Evolutionary conservation across 2,888 invertebrate species (phyloP).

Genomic region (Hoplodrina blanda): DNA sequence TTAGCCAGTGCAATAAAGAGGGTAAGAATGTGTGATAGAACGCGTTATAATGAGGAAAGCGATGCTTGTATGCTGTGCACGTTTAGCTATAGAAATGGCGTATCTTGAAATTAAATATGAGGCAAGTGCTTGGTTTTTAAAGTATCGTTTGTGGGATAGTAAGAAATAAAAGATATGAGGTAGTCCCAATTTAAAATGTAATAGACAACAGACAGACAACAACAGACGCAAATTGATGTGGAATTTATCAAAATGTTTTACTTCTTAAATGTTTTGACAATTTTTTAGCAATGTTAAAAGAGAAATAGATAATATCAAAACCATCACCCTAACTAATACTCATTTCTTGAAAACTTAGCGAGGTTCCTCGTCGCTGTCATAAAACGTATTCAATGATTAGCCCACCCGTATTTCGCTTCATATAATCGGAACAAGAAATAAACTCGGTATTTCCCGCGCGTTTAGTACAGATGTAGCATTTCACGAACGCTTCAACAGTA

Average conservation of each 20-base stretch:
- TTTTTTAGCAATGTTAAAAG: not conserved
- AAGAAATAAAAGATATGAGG: not conserved
- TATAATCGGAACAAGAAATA: slow-evolving; percentile 49
- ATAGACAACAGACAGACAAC: too few relatives aligned
- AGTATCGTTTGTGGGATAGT: not conserved
- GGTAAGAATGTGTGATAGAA: slow-evolving; percentile 47
- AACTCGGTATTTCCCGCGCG: slow-evolving; percentile 43
- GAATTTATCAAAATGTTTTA: too few relatives aligned
- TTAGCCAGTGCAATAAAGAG: slow-evolving; percentile 45
- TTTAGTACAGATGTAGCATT: slow-evolving; percentile 60
- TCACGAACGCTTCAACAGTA: slow-evolving; percentile 60
- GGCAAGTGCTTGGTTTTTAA: not conserved
- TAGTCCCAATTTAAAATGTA: too few relatives aligned
- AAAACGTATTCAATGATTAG: slow-evolving; percentile 24
- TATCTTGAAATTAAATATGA: slow-evolving; percentile 31
- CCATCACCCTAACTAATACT: not conserved
- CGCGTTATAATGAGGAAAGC: slow-evolving; percentile 46
- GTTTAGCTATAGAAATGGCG: slow-evolving; percentile 36
- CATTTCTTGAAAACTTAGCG: not conserved
- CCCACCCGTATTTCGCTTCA: slow-evolving; percentile 20
- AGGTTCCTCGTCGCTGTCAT: not conserved
- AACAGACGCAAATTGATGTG: too few relatives aligned
- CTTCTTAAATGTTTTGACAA: not conserved
- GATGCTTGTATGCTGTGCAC: slow-evolving; percentile 46
- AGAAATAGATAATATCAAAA: slow-evolving; percentile 7